Evolutionary conservation across 1,140 invertebrate species (phyloP), one percentile per base, ranked within the genome.

Genomic region (Papilio dardanus): DNA sequence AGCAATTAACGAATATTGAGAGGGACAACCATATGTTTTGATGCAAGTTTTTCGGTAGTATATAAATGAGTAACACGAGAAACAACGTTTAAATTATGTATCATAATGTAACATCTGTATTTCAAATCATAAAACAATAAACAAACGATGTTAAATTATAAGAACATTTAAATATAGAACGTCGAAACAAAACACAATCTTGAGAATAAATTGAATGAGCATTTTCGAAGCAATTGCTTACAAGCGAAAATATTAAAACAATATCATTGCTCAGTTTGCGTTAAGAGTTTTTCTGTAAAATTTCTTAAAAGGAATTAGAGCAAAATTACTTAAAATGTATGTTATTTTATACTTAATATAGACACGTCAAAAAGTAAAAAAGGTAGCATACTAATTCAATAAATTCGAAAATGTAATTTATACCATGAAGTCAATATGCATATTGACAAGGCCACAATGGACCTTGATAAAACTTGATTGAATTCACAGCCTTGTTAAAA

Each of bases 401-500:
- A 46, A 46, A 16, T 7, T 46, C 19, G 42, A 62, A 30, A 0
- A 28, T 16, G 54, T 28, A 62, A 30, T 28, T 14, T 28, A 62
- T 62, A 62, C 54, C 24, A 14, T 62, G 30, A 10, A 62, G 28
- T 62, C 14, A 12, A 62, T 28, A 62, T 62, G 12, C 54, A 46
- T 46, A 46, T 62, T 62, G 24, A 28, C 54, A 62, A 28, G 54
- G 54, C 30, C 54, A 28, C 54, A 62, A 62, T 30, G 24, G 24
- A 28, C 54, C 54, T 62, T 62, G 21, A 28, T 62, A 62, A 62
- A 62, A 62, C 54, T 14, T 62, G 54, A 62, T 54, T 12, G 50
- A 54, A 54, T 62, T 62, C 54, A 28, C 21, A 28, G 54, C 54
- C 54, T 62, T 62, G 54, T 62, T 30, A 62, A 62, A 62, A 28